Percentiles rank a stretch among this genome's conserved stretches.
These are phyloP conservation scores for Galerucella calmariensis DNA, from an alignment of 2,888 invertebrate genomes.

Conservation along the genomic window DNA sequence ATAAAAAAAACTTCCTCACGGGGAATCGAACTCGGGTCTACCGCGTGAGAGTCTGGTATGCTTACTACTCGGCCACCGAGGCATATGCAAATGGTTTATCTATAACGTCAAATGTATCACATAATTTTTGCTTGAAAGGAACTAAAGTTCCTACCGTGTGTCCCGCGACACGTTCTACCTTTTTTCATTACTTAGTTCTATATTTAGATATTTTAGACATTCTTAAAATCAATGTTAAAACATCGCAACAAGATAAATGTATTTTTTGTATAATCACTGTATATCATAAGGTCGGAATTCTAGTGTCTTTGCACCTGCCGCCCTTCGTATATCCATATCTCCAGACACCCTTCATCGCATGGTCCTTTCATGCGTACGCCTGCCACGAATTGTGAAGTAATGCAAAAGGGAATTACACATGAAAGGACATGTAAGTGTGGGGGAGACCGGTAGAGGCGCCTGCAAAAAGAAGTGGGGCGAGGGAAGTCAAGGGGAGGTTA, in stretches of 20 bases:
- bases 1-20: no score
- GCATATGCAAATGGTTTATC: no score
- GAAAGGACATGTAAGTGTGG: conserved; percentile 36
- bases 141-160: no score
- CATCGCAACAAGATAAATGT: background rate
- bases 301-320: conserved; percentile 20
- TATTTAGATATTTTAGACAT: background rate
- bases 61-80: no score
- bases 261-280: background rate
- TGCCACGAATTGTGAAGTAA: conserved; percentile 18
- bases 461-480: conserved; percentile 14
- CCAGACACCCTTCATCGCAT: conserved; percentile 25
- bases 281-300: conserved; percentile 27
- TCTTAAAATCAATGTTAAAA: background rate
- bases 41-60: no score
- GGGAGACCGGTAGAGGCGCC: conserved; percentile 31
- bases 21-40: no score
- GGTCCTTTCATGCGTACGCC: conserved; percentile 25
- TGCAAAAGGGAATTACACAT: conserved; percentile 42
- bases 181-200: no score
- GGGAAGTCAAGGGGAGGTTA: conserved; percentile 12
- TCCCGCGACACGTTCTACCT: no score
- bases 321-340: conserved; percentile 10
- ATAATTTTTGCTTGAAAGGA: no score
- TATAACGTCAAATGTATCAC: no score